A percentile compares a stretch with the other conserved stretches of the same genome.
These are phyloP conservation scores for Formicarius rufipectus DNA, from an alignment of 2,113 vertebrate species.

Conservation along the genomic window DNA sequence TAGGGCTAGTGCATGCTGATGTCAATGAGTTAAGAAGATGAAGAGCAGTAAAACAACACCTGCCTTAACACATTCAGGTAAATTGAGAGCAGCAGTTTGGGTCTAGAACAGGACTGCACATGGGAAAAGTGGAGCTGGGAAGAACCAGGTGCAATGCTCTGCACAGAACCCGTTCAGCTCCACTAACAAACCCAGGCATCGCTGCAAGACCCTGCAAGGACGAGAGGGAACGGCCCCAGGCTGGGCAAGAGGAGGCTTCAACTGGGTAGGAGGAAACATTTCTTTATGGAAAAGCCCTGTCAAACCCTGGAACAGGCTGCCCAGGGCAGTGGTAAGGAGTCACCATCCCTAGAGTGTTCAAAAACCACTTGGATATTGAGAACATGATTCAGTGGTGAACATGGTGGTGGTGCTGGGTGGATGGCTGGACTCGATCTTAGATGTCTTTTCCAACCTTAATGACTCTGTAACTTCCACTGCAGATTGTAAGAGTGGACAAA, in stretches of 20 bases:
- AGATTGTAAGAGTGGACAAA: background rate
- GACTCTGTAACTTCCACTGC: background rate
- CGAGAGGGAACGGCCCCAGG: background rate
- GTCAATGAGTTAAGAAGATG: conserved; percentile 78
- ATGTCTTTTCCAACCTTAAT: background rate
- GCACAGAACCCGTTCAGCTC: background rate
- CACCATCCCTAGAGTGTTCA: background rate
- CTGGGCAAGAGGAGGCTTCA: background rate
- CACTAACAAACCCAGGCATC: background rate
- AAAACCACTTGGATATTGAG: background rate
- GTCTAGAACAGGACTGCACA: background rate
- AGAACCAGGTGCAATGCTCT: background rate
- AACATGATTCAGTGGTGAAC: background rate
- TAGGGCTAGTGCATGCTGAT: conserved; percentile 81
- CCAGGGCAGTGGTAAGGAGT: background rate
- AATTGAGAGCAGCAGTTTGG: conserved; percentile 10
- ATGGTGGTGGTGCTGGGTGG: background rate
- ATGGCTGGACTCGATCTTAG: background rate
- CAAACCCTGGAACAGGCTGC: background rate
- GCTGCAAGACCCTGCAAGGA: background rate
- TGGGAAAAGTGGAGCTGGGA: conserved; percentile 20
- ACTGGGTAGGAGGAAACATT: background rate
- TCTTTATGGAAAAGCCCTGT: background rate
- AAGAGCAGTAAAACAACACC: conserved; percentile 71
- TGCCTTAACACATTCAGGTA: background rate